Evolutionary conservation across 1,140 invertebrate genomes (phyloP).

Genomic region (Microplitis mediator): DNA sequence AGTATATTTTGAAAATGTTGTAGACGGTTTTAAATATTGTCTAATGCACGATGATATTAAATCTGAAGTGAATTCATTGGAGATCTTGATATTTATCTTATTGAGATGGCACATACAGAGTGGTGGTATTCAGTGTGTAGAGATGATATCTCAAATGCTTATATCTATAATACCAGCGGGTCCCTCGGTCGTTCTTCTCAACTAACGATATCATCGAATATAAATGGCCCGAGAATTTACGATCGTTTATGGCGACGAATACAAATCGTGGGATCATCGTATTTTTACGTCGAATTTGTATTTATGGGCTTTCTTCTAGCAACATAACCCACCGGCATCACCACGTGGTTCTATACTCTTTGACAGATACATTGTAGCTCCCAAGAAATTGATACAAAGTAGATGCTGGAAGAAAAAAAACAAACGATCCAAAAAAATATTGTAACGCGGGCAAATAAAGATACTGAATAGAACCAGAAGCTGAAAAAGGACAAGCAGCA

Average conservation of each 20-base stretch:
- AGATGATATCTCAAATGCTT: constrained; percentile 2
- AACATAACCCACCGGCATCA: neutral
- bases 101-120: neutral
- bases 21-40: no score
- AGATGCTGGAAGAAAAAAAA: neutral
- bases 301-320: neutral
- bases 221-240: constrained; percentile 26
- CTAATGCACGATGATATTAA: neutral
- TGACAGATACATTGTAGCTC: neutral
- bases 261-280: constrained; percentile 9
- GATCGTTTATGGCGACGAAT: constrained; percentile 19
- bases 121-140: neutral
- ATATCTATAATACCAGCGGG: constrained; percentile 1
- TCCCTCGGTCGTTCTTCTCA: constrained; percentile 2
- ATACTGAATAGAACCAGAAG: no score
- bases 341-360: neutral
- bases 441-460: no score
- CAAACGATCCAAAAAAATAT: neutral
- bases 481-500: neutral
- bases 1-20: no score
- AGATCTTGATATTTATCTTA: constrained; percentile 37
- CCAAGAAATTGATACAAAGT: neutral
- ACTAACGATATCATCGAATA: constrained; percentile 27
- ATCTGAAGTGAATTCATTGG: neutral
- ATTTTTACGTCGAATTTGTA: constrained; percentile 20